Base-by-base conservation (phyloP, 2,888 invertebrate species). In the Cotesia congregata region DNA sequence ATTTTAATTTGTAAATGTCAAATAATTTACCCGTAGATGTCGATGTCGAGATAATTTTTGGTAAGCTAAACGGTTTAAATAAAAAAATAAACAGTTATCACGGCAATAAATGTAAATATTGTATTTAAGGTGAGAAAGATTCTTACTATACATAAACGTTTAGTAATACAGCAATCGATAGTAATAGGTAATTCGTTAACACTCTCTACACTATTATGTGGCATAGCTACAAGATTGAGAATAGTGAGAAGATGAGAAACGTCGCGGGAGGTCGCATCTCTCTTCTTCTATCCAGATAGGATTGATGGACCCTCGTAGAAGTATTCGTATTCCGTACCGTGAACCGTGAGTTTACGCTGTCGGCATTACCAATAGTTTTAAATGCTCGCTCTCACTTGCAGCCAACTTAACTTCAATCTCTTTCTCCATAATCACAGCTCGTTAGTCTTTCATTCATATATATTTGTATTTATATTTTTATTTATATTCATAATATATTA, bases 221-320 rank as follows among this genome's bases (percentile, higher is more conserved):
- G 15, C 15, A 59, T 38, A 41, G 70, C 59, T 72, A 68, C 15
- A 30, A 50, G 40, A 20, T 30, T 62, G 59, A 74, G 73, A 79
- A 79, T 80, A 85, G 85, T 82, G 85, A 86, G 87, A 85, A 86
- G 86, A 88, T 87, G 88, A 87, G 87, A 85, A 86, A 84, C 88
- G 82, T 88, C 84, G 87, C 86, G 88, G 88, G 88, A 87, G 88
- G 88, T 87, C 88, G 80, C 40, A 74, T 74, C 64, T 64, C 74
- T 30, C 67, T 61, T 39, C 75, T 76, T 76, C 77, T 78, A 71
- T 74, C 71, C 74, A 73, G 79, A 50, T 50, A 83, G 84, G 86
- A 88, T 88, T 88, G 88, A 88, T 88, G 88, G 87, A 87, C 85
- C 84, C 40, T 84, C 50, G 50, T 50, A 50, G 3, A 12, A 12